Percentiles rank a stretch among this genome's conserved stretches.
Conservation (phyloP, 2,888 invertebrate species). For the Dichetophora obliterata region DNA sequence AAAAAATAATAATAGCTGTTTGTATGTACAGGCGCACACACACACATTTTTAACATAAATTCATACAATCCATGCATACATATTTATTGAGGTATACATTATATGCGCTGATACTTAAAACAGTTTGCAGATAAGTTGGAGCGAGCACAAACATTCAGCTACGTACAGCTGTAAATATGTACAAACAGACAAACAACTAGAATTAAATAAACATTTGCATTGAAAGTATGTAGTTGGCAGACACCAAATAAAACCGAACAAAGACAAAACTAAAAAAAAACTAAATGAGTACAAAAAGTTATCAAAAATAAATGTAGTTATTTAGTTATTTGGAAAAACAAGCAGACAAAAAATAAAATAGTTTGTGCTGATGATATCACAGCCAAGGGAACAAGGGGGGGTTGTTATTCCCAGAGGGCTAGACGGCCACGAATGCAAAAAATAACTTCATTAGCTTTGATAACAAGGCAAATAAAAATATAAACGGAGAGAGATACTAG, state of each 20-base stretch:
- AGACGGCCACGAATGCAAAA: neutral
- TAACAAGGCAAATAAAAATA: conserved; percentile 14
- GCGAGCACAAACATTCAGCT: conserved; percentile 21
- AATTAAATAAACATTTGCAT: too few relatives aligned
- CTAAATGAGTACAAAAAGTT: too few relatives aligned
- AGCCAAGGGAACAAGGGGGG: too few relatives aligned
- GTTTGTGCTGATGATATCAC: too few relatives aligned
- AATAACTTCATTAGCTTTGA: too few relatives aligned
- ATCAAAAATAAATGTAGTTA: too few relatives aligned
- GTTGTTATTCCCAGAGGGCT: neutral
- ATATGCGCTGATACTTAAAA: neutral
- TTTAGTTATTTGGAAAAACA: too few relatives aligned
- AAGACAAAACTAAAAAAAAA: too few relatives aligned
- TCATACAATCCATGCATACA: conserved; percentile 22
- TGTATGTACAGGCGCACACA: conserved; percentile 7
- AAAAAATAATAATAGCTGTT: conserved; percentile 29
- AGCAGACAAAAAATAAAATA: too few relatives aligned
- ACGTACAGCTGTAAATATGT: conserved; percentile 25
- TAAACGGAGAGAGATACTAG: neutral
- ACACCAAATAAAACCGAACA: too few relatives aligned
- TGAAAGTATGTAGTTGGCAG: too few relatives aligned
- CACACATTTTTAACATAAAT: neutral
- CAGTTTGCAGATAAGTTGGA: neutral
- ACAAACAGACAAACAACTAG: neutral
- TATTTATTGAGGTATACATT: conserved; percentile 2